Percentiles rank a stretch among this genome's conserved stretches.
Conservation (phyloP, 2,888 invertebrate genomes). For the Dynastes tityus region DNA sequence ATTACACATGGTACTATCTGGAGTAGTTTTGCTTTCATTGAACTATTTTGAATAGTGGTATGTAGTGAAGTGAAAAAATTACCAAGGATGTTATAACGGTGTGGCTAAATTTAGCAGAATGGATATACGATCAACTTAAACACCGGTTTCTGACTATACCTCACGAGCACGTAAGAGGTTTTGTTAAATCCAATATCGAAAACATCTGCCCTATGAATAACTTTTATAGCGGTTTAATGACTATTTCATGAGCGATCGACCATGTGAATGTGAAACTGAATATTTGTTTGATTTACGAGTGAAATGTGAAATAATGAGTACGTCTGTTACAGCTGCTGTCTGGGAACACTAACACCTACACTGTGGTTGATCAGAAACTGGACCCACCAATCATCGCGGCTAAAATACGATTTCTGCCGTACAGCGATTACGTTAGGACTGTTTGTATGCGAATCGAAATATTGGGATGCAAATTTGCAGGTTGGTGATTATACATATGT, state of each 20-base stretch:
- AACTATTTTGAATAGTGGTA: no score
- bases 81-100: no score
- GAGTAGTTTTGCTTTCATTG: no score
- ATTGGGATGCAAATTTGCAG: conserved; percentile 84
- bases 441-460: conserved; percentile 89
- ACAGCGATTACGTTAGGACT: conserved; percentile 83
- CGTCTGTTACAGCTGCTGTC: conserved; percentile 78
- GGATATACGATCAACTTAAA: neutral
- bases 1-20: no score
- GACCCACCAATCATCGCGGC: conserved; percentile 85
- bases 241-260: conserved; percentile 45
- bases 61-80: no score
- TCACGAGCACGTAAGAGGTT: conserved; percentile 16
- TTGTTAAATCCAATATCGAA: conserved; percentile 26
- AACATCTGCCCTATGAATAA: conserved; percentile 31
- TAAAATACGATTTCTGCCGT: conserved; percentile 85
- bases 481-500: conserved; percentile 71
- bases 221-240: conserved; percentile 45
- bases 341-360: conserved; percentile 86
- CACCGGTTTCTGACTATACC: neutral
- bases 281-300: conserved; percentile 46
- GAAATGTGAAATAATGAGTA: conserved; percentile 49
- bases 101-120: no score
- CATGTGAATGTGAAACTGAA: conserved; percentile 36
- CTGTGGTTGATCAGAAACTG: conserved; percentile 81